phyloP scores from a whole-genome alignment of 2,113 vertebrate species.

The Anhinga rufa region DNA sequence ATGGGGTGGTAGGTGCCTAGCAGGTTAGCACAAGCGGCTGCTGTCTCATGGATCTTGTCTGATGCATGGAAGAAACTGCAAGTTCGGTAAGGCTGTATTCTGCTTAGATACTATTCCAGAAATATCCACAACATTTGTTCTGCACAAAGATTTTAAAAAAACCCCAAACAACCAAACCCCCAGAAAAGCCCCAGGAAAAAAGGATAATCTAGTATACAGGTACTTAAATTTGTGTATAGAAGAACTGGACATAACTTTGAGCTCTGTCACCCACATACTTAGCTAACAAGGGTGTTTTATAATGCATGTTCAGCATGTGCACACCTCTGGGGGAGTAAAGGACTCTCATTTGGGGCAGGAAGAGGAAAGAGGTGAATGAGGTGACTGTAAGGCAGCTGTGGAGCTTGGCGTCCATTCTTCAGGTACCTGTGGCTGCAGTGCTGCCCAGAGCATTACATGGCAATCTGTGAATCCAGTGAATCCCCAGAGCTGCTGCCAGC shows the following conservation, averaged over 20 bases:
- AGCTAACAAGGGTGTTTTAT: background rate
- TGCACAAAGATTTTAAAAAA: background rate
- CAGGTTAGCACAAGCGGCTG: background rate
- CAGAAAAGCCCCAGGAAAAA: background rate
- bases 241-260: background rate
- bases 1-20: background rate
- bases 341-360: background rate
- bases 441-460: background rate
- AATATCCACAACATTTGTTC: background rate
- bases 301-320: background rate
- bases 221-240: background rate
- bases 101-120: background rate
- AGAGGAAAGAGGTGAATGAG: background rate
- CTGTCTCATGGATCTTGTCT: background rate
- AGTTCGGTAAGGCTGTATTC: background rate
- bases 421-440: background rate
- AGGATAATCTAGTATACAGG: background rate
- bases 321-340: background rate
- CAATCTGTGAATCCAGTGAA: background rate
- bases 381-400: background rate
- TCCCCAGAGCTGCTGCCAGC: background rate
- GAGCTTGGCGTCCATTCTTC: background rate
- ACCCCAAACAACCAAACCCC: background rate
- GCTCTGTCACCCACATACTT: background rate
- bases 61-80: background rate